phyloP scores from a whole-genome alignment of 2,113 vertebrate genomes.

The Bambusicola thoracicus region DNA sequence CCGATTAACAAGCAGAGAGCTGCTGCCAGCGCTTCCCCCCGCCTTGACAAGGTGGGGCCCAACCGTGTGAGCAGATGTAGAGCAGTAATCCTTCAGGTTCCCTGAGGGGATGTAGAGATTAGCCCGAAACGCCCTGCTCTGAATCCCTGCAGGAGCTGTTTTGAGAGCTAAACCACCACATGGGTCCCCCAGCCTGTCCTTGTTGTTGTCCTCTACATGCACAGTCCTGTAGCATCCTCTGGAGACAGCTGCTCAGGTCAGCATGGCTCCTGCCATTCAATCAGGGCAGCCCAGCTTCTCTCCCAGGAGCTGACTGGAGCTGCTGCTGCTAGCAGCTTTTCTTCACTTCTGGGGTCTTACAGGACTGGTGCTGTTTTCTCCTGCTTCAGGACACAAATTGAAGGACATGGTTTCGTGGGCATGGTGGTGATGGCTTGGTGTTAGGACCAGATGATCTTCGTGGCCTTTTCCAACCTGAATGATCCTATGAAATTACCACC shows the following conservation, averaged over 20 bases:
- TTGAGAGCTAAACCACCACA: conserved; percentile 57
- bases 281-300: background rate
- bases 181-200: conserved; percentile 10
- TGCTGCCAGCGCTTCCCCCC: background rate
- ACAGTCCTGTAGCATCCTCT: background rate
- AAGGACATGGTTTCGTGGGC: too few species aligned
- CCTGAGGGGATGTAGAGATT: conserved; percentile 62
- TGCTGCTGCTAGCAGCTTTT: background rate
- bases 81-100: conserved; percentile 64
- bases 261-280: background rate
- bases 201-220: conserved; percentile 20
- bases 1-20: background rate
- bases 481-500: background rate
- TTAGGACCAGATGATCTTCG: too few species aligned
- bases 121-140: conserved; percentile 58
- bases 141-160: conserved; percentile 67
- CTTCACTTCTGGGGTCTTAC: background rate
- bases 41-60: conserved; percentile 30
- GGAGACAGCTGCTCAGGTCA: background rate
- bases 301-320: background rate
- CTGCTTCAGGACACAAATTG: background rate
- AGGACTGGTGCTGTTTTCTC: background rate
- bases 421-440: too few species aligned
- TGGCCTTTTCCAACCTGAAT: too few species aligned
- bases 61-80: conserved; percentile 59